Conservation (phyloP, 1,140 invertebrate genomes). For the Andricus grossulariae region DNA sequence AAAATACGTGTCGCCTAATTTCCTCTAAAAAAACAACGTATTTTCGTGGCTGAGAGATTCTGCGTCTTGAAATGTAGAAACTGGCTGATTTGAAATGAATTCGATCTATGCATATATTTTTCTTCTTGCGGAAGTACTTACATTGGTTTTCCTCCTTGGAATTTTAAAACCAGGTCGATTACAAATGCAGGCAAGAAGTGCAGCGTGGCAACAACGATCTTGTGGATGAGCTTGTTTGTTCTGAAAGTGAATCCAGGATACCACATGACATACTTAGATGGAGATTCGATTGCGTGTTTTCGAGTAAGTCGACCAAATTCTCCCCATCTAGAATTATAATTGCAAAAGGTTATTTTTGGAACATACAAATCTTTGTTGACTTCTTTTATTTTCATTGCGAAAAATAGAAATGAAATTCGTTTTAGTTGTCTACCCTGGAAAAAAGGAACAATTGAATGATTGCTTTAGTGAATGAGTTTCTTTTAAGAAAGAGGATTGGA, state of each 20-base stretch:
- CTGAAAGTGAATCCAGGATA: slow-evolving; percentile 89
- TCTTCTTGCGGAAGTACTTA: slow-evolving; percentile 73
- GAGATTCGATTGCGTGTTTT: slow-evolving; percentile 84
- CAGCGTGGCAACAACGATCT: slow-evolving; percentile 82
- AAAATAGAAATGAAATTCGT: too few relatives aligned
- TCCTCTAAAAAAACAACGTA: too few relatives aligned
- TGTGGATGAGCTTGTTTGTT: slow-evolving; percentile 83
- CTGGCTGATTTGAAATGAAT: too few relatives aligned
- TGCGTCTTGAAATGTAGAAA: too few relatives aligned
- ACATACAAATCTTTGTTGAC: too few relatives aligned
- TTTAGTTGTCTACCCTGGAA: too few relatives aligned
- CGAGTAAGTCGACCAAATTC: slow-evolving; percentile 82
- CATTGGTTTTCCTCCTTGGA: slow-evolving; percentile 87
- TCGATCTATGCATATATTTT: background rate
- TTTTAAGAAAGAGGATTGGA: too few relatives aligned
- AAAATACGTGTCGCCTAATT: too few relatives aligned
- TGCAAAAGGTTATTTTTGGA: background rate
- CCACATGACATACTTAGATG: slow-evolving; percentile 90
- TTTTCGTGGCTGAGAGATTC: too few relatives aligned
- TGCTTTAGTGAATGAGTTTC: too few relatives aligned
- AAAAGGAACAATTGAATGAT: too few relatives aligned
- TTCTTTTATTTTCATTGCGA: too few relatives aligned
- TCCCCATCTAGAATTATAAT: slow-evolving; percentile 81
- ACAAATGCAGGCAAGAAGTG: slow-evolving; percentile 89
- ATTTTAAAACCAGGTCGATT: slow-evolving; percentile 83